These are phyloP conservation scores for Bambusicola thoracicus DNA, from an alignment of 2,113 vertebrate species.

Conservation along the genomic window DNA sequence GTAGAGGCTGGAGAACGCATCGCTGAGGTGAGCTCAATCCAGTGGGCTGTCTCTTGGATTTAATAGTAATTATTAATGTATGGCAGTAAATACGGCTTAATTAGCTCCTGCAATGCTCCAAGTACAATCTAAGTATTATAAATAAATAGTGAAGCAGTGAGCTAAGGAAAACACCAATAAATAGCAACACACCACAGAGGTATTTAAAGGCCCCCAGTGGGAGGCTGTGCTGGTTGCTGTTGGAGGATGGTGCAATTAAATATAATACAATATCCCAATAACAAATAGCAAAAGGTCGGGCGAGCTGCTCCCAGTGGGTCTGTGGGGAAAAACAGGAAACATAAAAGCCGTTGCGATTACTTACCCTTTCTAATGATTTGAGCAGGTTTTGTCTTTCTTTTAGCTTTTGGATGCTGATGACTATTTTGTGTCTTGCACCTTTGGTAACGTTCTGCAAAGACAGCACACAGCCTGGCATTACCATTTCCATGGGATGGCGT, in stretches of 20 bases:
- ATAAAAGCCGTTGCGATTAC: slow-evolving; percentile 6
- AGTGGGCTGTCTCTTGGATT: not conserved
- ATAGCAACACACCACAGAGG: slow-evolving; percentile 1
- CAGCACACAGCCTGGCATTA: not conserved
- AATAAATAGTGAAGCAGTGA: slow-evolving; percentile 19
- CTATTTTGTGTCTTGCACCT: slow-evolving; percentile 98
- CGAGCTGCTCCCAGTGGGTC: slow-evolving; percentile 2
- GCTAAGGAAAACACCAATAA: slow-evolving; percentile 16
- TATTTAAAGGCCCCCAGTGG: slow-evolving; percentile 34
- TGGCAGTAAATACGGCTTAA: slow-evolving; percentile 23
- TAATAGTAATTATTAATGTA: slow-evolving; percentile 23
- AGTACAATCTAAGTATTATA: slow-evolving; percentile 6
- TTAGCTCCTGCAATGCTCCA: slow-evolving; percentile 6
- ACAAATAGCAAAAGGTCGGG: slow-evolving; percentile 9
- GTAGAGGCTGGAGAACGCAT: slow-evolving; percentile 35
- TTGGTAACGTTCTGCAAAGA: slow-evolving; percentile 94
- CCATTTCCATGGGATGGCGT: not conserved
- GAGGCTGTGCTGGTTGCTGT: not conserved
- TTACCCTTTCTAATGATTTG: slow-evolving; percentile 96
- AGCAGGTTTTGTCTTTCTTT: slow-evolving; percentile 95
- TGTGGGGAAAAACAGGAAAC: not conserved
- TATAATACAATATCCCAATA: not conserved
- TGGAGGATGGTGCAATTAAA: slow-evolving; percentile 15
- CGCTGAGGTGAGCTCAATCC: not conserved
- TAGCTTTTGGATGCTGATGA: slow-evolving; percentile 98